Base-by-base conservation (phyloP, 2,797 vertebrate species). In the Crypturellus tataupa region DNA sequence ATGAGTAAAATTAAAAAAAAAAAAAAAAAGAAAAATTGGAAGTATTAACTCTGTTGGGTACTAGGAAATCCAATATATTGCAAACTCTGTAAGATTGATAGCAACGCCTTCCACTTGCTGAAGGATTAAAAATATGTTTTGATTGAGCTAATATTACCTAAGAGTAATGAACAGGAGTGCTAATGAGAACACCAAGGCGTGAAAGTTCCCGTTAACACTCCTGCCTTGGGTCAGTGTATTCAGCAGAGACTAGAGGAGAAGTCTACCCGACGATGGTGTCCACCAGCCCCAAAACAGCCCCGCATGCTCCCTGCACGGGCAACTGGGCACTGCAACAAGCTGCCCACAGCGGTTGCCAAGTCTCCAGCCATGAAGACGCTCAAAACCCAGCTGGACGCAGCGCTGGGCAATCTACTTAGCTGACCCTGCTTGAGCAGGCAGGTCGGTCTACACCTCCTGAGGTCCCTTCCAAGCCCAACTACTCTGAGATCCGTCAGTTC, bases 31-130 rank as follows among this genome's bases (percentile, higher is more conserved):
- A 39, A 46, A 58, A 82, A 58, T 4, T 4, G 42, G 5, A 40
- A 69, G 21, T 2, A 37, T 25, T 25, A 18, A 15, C 18, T 20
- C 25, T 4, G 2, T 0, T 1, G 14, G 40, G 44, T 27, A 35
- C 19, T 10, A 21, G 15, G 37, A 29, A 79, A 89, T 1, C 23
- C 25, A 73, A 21, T 24, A 49, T 49, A 49, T 49, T 49, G 47
- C 47, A 84, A 56, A 10, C 20, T 65, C 27, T 53, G 8, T 4
- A 46, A 51, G 3, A 29, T n/a, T 62, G 44, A 9, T 79, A 86
- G 46, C 3, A 5, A n/a, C 10, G n/a, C 78, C 80, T 72, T 71
- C 72, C 67, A 67, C 56, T 80, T 65, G 51, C 1, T 69, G 35
- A 81, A 93, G 73, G 60, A 44, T 44, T 44, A 64, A 71, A 80